Evolutionary conservation across 2,888 invertebrate species (phyloP), one percentile per base, ranked within the genome.

Genomic region (Geophilus truncorum): DNA sequence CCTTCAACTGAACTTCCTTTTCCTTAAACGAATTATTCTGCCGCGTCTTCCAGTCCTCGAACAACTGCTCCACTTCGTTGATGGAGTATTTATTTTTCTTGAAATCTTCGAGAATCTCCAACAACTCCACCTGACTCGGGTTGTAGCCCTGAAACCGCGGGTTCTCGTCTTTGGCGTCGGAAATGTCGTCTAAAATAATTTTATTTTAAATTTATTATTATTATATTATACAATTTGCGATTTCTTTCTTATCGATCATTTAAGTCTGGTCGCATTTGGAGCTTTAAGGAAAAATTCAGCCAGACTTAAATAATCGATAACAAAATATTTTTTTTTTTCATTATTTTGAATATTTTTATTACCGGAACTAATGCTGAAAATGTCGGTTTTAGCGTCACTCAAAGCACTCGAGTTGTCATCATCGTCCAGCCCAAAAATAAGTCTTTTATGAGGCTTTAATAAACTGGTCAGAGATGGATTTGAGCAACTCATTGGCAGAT

Each of bases 61-160:
- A 95, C 79, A 95, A 88, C 84, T 93, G 91, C 86, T 95, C 95
- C 0, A 94, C 93, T 88, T 95, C 94, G 0, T 92, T 90, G 85
- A 95, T 93, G 0, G 93, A 92, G 83, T 94, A 92, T 2, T 94
- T 94, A 85, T 95, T 94, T 85, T 94, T 94, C 86, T 95, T 95
- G 85, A 94, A 95, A 85, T 95, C 94, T 85, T 92, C 93, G 86
- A 95, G 93, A 79, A 95, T 94, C 88, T 95, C 94, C 2, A 93
- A 91, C 81, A 95, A 89, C 85, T 95, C 94, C 83, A 93, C 93
- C 85, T 94, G 92, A 77, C 83, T 80, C 15, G 40, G 30, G 9
- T 77, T 80, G 77, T 80, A 28, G 75, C 75, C 75, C 21, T 75
- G 25, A 15, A 51, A 51, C 7, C 30, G 25, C 18, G 75, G 15